Evolutionary conservation across 1,140 invertebrate genomes (phyloP), one percentile per base, ranked within the genome.

Genomic region (Lasaia peninsularis): DNA sequence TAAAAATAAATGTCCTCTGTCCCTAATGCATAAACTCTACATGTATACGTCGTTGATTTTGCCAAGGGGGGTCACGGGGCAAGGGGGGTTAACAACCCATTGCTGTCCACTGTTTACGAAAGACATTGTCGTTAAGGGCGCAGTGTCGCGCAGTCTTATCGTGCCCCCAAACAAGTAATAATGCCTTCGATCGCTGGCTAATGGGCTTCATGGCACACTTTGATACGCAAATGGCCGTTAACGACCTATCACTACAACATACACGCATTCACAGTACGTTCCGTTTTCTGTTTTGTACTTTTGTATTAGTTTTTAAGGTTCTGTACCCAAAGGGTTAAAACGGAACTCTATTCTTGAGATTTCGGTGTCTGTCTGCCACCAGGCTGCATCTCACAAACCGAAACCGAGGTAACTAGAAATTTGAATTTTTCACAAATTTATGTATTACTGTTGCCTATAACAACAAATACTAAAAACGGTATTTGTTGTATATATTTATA

Each of bases 171-270:
- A 72, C 76, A 70, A 77, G 75, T 88, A 88, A 86, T 78, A 81
- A 82, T 72, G 75, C 71, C 78, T 79, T 78, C 80, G 82, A 83
- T 88, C 79, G 80, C 62, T 56, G 68, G 73, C 79, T 88, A 88
- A 88, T 86, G 83, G 82, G 77, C 75, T 75, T 73, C 73, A 69
- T 70, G 78, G 67, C 72, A 71, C 77, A 82, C 80, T 85, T 80
- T 83, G 82, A 86, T 86, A 88, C 81, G 82, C 82, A 88, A 88
- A 88, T 84, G 85, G 86, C 74, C 85, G 78, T 77, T 80, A 71
- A 72, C 73, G 65, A 83, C 61, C 68, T 58, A 73, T 63, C 70
- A 62, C 56, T 40, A 65, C 67, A 55, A 63, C 60, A 56, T 60
- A 64, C 62, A 59, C 63, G 61, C 55, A 63, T 58, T 61, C 65